Evolutionary conservation across 1,140 invertebrate species (phyloP), one percentile per base, ranked within the genome.

Genomic region (Aleiodes sp.): DNA sequence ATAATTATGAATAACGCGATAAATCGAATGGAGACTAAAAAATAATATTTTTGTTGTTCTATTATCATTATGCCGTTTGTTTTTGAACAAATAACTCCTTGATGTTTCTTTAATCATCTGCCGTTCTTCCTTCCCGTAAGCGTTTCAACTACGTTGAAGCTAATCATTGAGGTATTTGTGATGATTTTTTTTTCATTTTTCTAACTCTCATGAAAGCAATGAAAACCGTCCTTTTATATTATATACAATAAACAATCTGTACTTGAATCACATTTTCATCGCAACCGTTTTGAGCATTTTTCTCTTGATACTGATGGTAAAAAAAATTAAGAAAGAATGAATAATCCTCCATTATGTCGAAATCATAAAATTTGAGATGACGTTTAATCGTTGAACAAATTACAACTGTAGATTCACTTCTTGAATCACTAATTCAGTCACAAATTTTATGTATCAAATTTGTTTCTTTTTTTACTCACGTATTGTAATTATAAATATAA

Each of bases 241-340:
- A 52, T 52, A 52, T 52, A 52, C 46, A 43, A 43, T n/a, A n/a
- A n/a, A n/a, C 39, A 52, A 52, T 52, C 46, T 52, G 46, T 26
- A 21, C 46, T 43, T 16, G 2, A 52, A 52, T 52, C 46, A 21
- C 21, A 16, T 52, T 8, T 52, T 24, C 46, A 52, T 52, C 46
- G 46, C 46, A 52, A 6, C 26, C 46, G 26, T 52, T 52, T 52
- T n/a, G 46, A 52, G 16, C 46, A 24, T 52, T 9, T 24, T 52
- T 6, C 2, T 24, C 10, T 24, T 3, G 12, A 16, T 7, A 52
- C 3, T 52, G 21, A 46, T 6, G 1, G 21, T 35, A 35, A 35
- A 4, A 35, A 35, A 35, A 10, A 6, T 35, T 35, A 10, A 6
- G 4, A 10, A 35, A 35, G 16, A 41, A 41, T n/a, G 19, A 16